These are phyloP conservation scores for Pomatorhinus ruficollis DNA, from an alignment of 2,113 vertebrate species.

Conservation along the genomic window DNA sequence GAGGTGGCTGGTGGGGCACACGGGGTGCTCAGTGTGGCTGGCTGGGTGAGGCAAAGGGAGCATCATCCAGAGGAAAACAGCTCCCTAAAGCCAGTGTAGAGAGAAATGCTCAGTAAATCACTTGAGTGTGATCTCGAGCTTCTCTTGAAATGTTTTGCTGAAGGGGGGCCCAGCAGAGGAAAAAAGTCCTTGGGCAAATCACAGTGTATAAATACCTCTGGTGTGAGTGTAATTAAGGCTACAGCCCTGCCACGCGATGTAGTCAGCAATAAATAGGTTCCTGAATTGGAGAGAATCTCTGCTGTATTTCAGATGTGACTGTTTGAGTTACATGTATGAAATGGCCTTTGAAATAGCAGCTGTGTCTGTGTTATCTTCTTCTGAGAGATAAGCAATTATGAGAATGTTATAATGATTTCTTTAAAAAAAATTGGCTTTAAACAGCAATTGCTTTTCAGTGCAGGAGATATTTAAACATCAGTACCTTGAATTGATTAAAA, in stretches of 20 bases:
- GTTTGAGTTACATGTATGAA: background rate
- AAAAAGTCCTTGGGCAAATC: constrained; percentile 19
- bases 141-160: background rate
- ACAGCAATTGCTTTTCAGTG: constrained; percentile 14
- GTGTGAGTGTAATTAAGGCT: background rate
- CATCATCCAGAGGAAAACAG: background rate
- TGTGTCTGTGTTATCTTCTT: constrained; percentile 30
- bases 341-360: constrained; percentile 57
- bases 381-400: constrained; percentile 62
- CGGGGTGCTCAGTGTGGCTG: fast-evolving
- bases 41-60: background rate
- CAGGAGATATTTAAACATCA: constrained; percentile 48
- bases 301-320: constrained; percentile 33
- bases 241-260: background rate
- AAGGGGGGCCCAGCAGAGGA: background rate
- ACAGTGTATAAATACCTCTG: background rate
- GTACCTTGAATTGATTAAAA: constrained; percentile 51
- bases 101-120: background rate
- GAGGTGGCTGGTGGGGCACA: background rate
- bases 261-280: constrained; percentile 13
- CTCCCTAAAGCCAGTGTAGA: background rate
- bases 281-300: constrained; percentile 31
- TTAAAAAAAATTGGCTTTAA: background rate
- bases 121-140: background rate
- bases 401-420: constrained; percentile 50